Evolutionary conservation across 2,888 invertebrate species (phyloP), one percentile per base, ranked within the genome.

Genomic region (Tenthredo amoena): DNA sequence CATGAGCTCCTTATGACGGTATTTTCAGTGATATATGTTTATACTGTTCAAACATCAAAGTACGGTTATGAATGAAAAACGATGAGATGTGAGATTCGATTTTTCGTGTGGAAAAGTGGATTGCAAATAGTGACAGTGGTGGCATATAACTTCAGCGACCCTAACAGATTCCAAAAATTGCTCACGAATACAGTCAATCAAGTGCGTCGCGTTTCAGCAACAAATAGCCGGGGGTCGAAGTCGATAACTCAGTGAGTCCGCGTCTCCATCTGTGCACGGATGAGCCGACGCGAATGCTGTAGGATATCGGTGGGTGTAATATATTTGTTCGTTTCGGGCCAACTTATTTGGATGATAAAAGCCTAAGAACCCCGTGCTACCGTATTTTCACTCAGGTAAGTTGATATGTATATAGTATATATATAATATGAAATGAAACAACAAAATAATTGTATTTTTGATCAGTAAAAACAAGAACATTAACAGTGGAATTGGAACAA

Each of bases 221-320:
- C 77, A 50, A 77, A 77, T 77, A 77, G 47, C 77, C 55, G 55
- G 50, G 77, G 77, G 50, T 77, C 26, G 31, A 77, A 55, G 50
- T 77, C 77, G 50, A 77, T 77, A 77, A 77, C 55, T 50, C 77
- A 77, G 34, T 50, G 77, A 55, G 18, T 77, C 31, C 31, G 55
- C 15, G 50, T 47, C 77, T 77, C 50, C 77, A 77, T 77, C 50
- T 77, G 77, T 31, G 55, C 18, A 55, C 34, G 77, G 47, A 34
- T 50, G 43, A 74, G 37, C 43, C 74, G 26, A 74, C 43, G n/a
- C 74, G 43, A 43, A 74, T 74, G 34, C 47, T 21, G 43, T 31
- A 50, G 34, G 50, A 31, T 50, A 76, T 47, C 47, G 26, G 74
- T 74, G 74, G 6, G 77, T 77, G 50, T 77, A 18, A 55, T 77